phyloP scores from a whole-genome alignment of 2,113 vertebrate genomes.

The Tautogolabrus adspersus region DNA sequence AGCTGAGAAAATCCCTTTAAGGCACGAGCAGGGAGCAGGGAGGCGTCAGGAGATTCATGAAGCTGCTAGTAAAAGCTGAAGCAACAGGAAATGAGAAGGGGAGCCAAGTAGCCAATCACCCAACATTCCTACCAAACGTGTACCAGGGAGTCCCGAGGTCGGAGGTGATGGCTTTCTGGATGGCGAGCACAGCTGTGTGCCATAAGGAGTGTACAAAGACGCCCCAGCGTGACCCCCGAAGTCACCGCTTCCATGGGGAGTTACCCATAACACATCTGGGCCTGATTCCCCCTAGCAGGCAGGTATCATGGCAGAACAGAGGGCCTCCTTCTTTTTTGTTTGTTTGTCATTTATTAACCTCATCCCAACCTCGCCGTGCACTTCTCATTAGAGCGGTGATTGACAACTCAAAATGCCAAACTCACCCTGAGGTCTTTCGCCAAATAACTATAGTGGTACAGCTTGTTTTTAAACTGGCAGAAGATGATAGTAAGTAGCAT shows the following conservation, averaged over 20 bases:
- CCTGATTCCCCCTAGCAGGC: conserved; percentile 76
- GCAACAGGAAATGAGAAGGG: conserved; percentile 81
- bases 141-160: conserved; percentile 70
- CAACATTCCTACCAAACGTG: conserved; percentile 75
- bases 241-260: conserved; percentile 70
- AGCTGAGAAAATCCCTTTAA: conserved; percentile 66
- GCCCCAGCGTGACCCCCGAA: conserved; percentile 71
- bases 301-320: conserved; percentile 75
- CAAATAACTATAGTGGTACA: not conserved
- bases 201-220: conserved; percentile 75
- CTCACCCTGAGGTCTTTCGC: conserved; percentile 13
- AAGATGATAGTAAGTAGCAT: not conserved
- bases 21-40: conserved; percentile 31
- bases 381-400: conserved; percentile 77
- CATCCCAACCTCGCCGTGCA: conserved; percentile 57
- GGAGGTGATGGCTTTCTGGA: conserved; percentile 73
- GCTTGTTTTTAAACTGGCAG: conserved; percentile 18
- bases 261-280: conserved; percentile 85
- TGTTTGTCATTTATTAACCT: conserved; percentile 85
- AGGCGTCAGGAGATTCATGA: conserved; percentile 50
- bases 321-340: conserved; percentile 78
- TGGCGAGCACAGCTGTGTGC: conserved; percentile 81
- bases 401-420: conserved; percentile 73
- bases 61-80: conserved; percentile 63
- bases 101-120: conserved; percentile 78